A percentile compares a stretch with the other conserved stretches of the same genome.
phyloP scores from a whole-genome alignment of 1,140 invertebrate species.

The Drosophila triauraria region DNA sequence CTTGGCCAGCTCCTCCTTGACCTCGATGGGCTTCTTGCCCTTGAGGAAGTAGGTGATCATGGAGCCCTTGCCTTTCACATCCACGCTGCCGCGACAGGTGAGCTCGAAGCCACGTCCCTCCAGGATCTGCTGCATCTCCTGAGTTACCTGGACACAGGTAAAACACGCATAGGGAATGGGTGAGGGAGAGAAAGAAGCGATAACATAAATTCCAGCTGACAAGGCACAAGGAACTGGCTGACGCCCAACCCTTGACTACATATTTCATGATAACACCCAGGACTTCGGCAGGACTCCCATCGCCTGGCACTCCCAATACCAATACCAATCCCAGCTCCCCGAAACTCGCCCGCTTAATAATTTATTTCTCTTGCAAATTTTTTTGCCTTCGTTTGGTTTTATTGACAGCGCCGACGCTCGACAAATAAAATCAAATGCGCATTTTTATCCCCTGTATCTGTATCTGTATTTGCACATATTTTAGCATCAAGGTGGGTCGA shows the following conservation, averaged over 20 bases:
- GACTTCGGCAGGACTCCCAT: neutral
- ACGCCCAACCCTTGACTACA: conserved; percentile 47
- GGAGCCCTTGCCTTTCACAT: conserved; percentile 97
- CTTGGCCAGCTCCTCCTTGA: conserved; percentile 42
- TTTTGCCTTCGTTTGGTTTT: conserved; percentile 57
- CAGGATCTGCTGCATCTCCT: conserved; percentile 93
- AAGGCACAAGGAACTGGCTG: conserved; percentile 38
- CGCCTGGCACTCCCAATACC: neutral
- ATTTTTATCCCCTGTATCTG: conserved; percentile 45
- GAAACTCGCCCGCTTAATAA: conserved; percentile 61
- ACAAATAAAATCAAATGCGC: conserved; percentile 77
- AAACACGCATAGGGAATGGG: conserved; percentile 14
- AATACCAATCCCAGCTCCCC: neutral
- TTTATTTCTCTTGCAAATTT: conserved; percentile 77
- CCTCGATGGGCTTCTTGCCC: conserved; percentile 85
- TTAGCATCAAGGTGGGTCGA: neutral
- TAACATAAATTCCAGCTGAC: conserved; percentile 77
- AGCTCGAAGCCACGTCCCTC: conserved; percentile 90
- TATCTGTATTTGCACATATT: conserved; percentile 10
- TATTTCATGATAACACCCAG: conserved; percentile 74
- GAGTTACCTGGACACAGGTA: conserved; percentile 89
- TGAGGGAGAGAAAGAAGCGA: conserved; percentile 19
- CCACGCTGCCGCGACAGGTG: conserved; percentile 92
- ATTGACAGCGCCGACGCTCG: conserved; percentile 50
- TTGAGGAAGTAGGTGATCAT: conserved; percentile 96